Conservation (phyloP, 2,797 vertebrate species). For the Chrysocyon brachyurus region DNA sequence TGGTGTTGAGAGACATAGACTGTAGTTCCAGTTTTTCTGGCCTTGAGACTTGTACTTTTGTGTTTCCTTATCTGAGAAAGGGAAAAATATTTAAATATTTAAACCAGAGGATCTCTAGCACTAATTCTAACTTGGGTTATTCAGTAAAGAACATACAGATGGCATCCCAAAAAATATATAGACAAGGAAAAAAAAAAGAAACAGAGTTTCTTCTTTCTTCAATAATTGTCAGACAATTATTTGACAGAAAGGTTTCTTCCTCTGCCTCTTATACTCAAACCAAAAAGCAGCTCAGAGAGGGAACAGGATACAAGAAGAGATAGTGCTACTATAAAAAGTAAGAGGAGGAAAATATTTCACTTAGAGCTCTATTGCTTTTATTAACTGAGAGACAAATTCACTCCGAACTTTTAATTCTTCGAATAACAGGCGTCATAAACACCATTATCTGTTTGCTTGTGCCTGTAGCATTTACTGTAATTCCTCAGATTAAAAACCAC, state of each 20-base stretch:
- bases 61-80: background rate
- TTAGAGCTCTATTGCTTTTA: slow-evolving; percentile 57
- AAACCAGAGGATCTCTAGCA: background rate
- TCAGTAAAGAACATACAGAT: background rate
- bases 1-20: background rate
- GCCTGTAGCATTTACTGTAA: slow-evolving; percentile 56
- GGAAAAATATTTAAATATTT: background rate
- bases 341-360: slow-evolving; percentile 51
- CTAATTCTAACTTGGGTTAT: background rate
- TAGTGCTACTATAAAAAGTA: background rate
- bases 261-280: background rate
- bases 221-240: background rate
- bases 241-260: background rate
- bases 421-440: slow-evolving; percentile 68
- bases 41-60: background rate
- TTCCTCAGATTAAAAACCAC: slow-evolving; percentile 75
- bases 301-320: background rate
- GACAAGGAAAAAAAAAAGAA: background rate
- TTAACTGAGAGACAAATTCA: slow-evolving; percentile 65
- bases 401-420: slow-evolving; percentile 68
- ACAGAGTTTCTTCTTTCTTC: background rate
- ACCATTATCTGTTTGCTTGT: slow-evolving; percentile 80
- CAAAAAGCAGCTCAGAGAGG: slow-evolving; percentile 56
- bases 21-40: background rate
- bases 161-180: background rate